Evolutionary conservation across 2,113 vertebrate genomes (phyloP).

Genomic region (Mugil cephalus): DNA sequence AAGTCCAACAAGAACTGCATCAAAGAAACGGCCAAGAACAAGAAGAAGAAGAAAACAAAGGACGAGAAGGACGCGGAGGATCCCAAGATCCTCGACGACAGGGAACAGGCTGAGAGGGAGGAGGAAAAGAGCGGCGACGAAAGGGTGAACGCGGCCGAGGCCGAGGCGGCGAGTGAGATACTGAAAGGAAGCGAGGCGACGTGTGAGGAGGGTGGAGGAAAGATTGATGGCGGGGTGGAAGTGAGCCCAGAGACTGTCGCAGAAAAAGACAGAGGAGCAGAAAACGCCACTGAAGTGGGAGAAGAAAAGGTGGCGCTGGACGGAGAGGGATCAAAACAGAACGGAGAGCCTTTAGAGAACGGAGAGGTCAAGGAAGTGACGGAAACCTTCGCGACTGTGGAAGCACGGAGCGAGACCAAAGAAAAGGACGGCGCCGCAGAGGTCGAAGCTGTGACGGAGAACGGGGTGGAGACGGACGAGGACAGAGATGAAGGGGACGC

Average conservation of each 20-base stretch:
- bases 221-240: slow-evolving; percentile 43
- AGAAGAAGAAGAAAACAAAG: slow-evolving; percentile 76
- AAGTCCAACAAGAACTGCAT: slow-evolving; percentile 84
- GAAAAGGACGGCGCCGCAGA: slow-evolving; percentile 33
- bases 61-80: slow-evolving; percentile 72
- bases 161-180: slow-evolving; percentile 7
- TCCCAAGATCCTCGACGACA: slow-evolving; percentile 63
- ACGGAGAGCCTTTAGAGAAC: slow-evolving; percentile 37
- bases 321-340: slow-evolving; percentile 35
- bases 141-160: slow-evolving; percentile 1
- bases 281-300: slow-evolving; percentile 21
- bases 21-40: slow-evolving; percentile 80
- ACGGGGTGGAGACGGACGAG: slow-evolving; percentile 61
- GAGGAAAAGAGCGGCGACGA: slow-evolving; percentile 39
- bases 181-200: slow-evolving; percentile 27
- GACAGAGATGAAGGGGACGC: slow-evolving; percentile 53
- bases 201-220: slow-evolving; percentile 20
- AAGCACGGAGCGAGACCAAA: slow-evolving; percentile 50
- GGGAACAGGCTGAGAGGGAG: slow-evolving; percentile 58
- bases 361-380: slow-evolving; percentile 30
- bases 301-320: slow-evolving; percentile 21
- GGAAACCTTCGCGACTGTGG: slow-evolving; percentile 26
- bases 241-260: slow-evolving; percentile 37
- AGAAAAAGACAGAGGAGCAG: slow-evolving; percentile 17
- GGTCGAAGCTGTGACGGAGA: slow-evolving; percentile 54